phyloP scores from a whole-genome alignment of 1,140 invertebrate genomes.

The Euschistus heros region DNA sequence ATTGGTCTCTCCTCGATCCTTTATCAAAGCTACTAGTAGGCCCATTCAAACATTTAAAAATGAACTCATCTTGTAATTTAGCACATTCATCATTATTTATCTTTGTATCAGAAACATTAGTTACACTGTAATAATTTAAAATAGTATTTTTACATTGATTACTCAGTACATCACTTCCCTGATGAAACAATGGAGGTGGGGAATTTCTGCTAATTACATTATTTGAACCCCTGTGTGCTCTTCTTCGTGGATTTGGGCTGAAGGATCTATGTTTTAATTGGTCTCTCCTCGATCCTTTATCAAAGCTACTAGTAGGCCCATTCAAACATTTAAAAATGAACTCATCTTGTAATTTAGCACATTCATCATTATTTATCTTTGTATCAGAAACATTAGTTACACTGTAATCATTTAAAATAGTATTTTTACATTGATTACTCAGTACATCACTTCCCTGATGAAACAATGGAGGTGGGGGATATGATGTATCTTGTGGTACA shows the following conservation, averaged over 20 bases:
- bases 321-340: slow-evolving; percentile 18
- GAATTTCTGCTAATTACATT: neutral
- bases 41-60: slow-evolving; percentile 10
- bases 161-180: too few species aligned
- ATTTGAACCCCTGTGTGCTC: neutral
- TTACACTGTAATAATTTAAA: too few species aligned
- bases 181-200: too few species aligned
- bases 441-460: too few species aligned
- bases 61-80: slow-evolving; percentile 20
- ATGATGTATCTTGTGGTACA: too few species aligned
- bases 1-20: neutral
- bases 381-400: too few species aligned
- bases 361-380: neutral
- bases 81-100: neutral
- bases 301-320: neutral
- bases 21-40: neutral
- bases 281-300: neutral
- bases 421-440: too few species aligned
- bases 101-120: too few species aligned
- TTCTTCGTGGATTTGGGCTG: neutral
- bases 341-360: slow-evolving; percentile 16
- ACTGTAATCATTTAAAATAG: too few species aligned
- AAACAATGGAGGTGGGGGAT: too few species aligned
- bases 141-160: too few species aligned
- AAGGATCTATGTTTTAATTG: neutral